phyloP scores from a whole-genome alignment of 1,140 invertebrate species.

The Idris sp. region DNA sequence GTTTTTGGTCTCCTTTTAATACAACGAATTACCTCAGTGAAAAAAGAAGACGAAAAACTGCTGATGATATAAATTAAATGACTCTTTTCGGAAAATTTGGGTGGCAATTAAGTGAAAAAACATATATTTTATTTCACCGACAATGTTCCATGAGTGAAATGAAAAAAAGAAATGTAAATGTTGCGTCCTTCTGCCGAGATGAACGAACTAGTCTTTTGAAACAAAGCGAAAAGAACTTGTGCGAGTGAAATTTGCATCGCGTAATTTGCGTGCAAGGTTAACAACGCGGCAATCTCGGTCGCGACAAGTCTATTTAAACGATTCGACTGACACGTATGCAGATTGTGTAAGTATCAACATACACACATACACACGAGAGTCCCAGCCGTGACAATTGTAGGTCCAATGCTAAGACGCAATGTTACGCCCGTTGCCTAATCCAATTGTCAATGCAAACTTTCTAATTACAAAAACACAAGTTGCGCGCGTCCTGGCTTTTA shows the following conservation, averaged over 20 bases:
- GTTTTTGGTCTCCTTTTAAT: no score
- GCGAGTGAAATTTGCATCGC: conserved; percentile 46
- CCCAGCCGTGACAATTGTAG: conserved; percentile 47
- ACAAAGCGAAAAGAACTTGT: conserved; percentile 10
- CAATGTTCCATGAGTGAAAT: conserved; percentile 5
- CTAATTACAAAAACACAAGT: conserved; percentile 52
- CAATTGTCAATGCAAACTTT: conserved; percentile 50
- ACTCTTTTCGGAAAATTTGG: conserved; percentile 38
- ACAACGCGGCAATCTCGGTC: conserved; percentile 26
- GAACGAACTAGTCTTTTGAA: conserved; percentile 12
- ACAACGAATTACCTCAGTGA: no score
- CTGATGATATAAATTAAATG: conserved; percentile 18
- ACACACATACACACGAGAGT: no score
- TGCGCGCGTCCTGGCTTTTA: conserved; percentile 40
- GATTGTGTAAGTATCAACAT: conserved; percentile 26
- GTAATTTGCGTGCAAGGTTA: conserved; percentile 58
- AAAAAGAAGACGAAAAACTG: no score
- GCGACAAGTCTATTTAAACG: conserved; percentile 35
- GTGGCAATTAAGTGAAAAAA: conserved; percentile 40
- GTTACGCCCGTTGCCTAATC: conserved; percentile 38
- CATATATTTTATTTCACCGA: conserved; percentile 9
- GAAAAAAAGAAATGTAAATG: conserved; percentile 16
- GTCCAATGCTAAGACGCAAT: conserved; percentile 47
- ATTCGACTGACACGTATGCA: conserved; percentile 39
- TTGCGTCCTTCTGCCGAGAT: conserved; percentile 13